phyloP scores from a whole-genome alignment of 2,113 vertebrate genomes.

The Microtus pennsylvanicus region DNA sequence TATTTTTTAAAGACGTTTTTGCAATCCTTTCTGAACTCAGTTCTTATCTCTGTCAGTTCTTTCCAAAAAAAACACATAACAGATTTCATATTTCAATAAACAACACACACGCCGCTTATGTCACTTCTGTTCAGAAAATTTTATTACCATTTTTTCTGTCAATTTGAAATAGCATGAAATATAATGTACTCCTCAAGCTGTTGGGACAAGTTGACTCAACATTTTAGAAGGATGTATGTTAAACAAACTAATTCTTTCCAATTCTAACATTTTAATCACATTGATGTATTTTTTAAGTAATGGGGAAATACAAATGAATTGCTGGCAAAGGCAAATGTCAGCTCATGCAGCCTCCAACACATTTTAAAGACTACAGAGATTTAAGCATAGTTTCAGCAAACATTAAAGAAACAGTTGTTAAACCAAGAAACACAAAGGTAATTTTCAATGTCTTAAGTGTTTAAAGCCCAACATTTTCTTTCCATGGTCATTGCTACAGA shows the following conservation, averaged over 20 bases:
- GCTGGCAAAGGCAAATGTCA: slow-evolving; percentile 1
- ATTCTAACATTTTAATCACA: slow-evolving; percentile 32
- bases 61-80: not conserved
- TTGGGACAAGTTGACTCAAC: not conserved
- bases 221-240: not conserved
- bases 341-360: not conserved
- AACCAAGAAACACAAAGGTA: not conserved
- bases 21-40: not conserved
- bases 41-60: not conserved
- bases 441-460: slow-evolving; percentile 57
- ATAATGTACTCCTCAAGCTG: not conserved
- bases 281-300: slow-evolving; percentile 28
- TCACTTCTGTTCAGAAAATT: not conserved
- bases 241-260: slow-evolving; percentile 34
- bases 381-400: not conserved
- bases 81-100: not conserved
- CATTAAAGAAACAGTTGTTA: not conserved
- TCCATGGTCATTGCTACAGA: not conserved
- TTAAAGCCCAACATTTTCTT: not conserved
- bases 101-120: not conserved
- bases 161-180: slow-evolving; percentile 32
- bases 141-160: slow-evolving; percentile 48
- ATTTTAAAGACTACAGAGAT: not conserved
- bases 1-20: not conserved
- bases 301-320: not conserved